Evolutionary conservation across 1,140 invertebrate genomes (phyloP).

Genomic region (Meloidogyne floridensis): DNA sequence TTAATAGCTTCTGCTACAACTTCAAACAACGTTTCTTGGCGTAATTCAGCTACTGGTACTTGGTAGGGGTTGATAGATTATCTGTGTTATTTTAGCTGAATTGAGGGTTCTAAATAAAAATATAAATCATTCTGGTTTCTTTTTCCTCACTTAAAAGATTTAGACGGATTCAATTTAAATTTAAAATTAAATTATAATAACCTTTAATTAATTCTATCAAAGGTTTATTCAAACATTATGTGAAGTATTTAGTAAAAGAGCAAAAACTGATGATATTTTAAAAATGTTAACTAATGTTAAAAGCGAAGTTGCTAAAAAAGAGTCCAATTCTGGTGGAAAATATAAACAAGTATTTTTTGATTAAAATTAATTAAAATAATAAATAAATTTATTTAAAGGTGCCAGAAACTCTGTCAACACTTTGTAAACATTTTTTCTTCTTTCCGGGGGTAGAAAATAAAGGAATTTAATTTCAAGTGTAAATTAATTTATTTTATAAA

Average conservation of each 20-base stretch:
- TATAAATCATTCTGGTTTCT: conserved; percentile 71
- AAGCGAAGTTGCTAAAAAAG: too few species aligned
- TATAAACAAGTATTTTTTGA: not conserved
- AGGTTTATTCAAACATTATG: conserved; percentile 9
- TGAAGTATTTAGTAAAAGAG: conserved; percentile 14
- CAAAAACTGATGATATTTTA: not conserved
- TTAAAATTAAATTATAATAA: too few species aligned
- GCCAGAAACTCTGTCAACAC: not conserved
- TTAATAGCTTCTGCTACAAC: conserved; percentile 74
- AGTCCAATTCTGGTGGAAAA: not conserved
- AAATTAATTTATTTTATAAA: not conserved
- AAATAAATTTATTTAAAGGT: not conserved
- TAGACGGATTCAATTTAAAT: too few species aligned
- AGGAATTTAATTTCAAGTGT: not conserved
- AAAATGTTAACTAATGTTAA: too few species aligned
- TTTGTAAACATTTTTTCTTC: not conserved
- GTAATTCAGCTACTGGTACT: conserved; percentile 73
- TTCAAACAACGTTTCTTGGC: conserved; percentile 73
- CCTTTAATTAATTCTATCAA: not conserved
- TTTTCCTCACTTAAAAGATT: conserved; percentile 46
- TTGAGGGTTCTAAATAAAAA: conserved; percentile 72
- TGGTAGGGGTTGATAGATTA: conserved; percentile 76
- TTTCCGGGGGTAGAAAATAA: not conserved
- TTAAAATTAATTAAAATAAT: not conserved
- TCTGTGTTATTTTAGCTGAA: conserved; percentile 74